phyloP scores from a whole-genome alignment of 2,113 vertebrate genomes.

The Oceanodroma tethys region DNA sequence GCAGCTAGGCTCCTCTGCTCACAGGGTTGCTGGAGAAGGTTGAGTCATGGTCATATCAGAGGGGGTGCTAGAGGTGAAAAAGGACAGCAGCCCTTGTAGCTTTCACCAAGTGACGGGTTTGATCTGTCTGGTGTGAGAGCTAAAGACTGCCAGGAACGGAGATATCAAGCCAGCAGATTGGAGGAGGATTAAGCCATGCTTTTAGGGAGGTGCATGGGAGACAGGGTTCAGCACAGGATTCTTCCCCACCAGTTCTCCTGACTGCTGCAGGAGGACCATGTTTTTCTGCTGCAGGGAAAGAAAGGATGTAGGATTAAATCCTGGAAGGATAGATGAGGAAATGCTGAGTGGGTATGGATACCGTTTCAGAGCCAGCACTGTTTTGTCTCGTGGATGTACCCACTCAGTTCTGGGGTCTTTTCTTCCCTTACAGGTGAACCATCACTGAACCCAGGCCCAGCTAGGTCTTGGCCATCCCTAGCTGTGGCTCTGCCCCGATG shows the following conservation, averaged over 20 bases:
- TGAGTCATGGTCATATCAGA: fast-evolving
- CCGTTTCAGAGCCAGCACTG: background rate
- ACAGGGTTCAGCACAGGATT: background rate
- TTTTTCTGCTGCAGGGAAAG: background rate
- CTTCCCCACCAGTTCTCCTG: background rate
- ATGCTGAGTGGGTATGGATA: background rate
- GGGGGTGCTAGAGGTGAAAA: background rate
- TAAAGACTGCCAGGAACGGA: background rate
- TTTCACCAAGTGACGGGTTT: background rate
- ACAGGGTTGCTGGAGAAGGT: background rate
- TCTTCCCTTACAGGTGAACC: background rate
- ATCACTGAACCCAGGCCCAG: background rate
- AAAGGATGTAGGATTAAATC: background rate
- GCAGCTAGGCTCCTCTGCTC: background rate
- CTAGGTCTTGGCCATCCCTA: background rate
- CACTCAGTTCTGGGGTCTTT: background rate
- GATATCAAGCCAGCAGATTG: background rate
- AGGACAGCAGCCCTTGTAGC: background rate
- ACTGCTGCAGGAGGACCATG: background rate
- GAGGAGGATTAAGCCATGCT: background rate
- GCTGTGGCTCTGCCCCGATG: background rate
- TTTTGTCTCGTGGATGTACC: background rate
- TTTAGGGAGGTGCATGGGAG: background rate
- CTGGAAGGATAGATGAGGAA: background rate
- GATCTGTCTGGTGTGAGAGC: background rate